Base-by-base conservation (phyloP, 1,140 invertebrate genomes). In the Trypoxylus dichotomus region DNA sequence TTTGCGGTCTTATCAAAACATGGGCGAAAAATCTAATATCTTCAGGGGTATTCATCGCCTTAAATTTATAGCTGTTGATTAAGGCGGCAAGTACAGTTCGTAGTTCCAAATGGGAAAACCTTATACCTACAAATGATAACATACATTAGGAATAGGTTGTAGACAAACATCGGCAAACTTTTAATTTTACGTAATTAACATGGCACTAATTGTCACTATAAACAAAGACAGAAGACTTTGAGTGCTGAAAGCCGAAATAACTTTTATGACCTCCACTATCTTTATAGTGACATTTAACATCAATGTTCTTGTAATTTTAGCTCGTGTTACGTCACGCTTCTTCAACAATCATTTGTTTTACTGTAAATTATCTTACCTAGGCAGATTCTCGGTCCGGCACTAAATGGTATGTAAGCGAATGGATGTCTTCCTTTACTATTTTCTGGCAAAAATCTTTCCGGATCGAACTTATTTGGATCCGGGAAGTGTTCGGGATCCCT, bases 401-500 rank as follows among this genome's bases (percentile, higher is more conserved):
- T 90, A 81, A 92, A 92, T 10, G 90, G 90, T 32, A 91, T 79
- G 78, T 89, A 91, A 2, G 85, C 85, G 77, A 85, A 89, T 0
- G 86, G 86, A 80, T 88, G 82, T 80, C 87, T 83, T 43, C 85
- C 80, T 43, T 80, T 79, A 1, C 79, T 80, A 74, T 87, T 86
- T 80, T 87, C 86, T 10, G 89, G 88, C 11, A 88, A 80, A 85
- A 92, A 93, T 80, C 91, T 85, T 42, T 92, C 90, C 0, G 92
- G 92, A 82, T 92, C 86, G 81, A 91, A 92, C 58, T 84, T 84
- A 24, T 91, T 86, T 2, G 92, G 91, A 77, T 93, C 86, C 10
- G 89, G 86, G 84, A 89, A 93, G 73, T 86, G 81, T 29, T 88
- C 83, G 8, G 86, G 83, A 80, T 91, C 86, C 29, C 89, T 85